Evolutionary conservation across 1,140 invertebrate species (phyloP), one percentile per base, ranked within the genome.

Genomic region (Helicoverpa zea): DNA sequence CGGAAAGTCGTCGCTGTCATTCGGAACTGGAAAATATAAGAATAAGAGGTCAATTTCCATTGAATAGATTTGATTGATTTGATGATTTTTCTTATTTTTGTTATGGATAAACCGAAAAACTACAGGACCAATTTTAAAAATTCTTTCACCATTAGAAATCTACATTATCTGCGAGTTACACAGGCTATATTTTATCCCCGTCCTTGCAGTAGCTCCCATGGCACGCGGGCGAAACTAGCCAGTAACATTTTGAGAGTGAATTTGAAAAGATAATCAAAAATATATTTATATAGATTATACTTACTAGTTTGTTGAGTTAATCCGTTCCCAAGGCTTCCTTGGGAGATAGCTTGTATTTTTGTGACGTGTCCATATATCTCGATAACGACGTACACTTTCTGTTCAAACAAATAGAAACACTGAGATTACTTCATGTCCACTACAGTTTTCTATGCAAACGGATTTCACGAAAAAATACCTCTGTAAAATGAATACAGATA

Each of bases 341-440:
- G 86, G 1, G 90, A 88, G 0, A 95, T 84, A 0, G 92, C 88
- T 79, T 92, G 89, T n/a, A 95, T 94, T 81, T 92, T 91, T 13
- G 88, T 88, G 0, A 91, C 89, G 5, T 88, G 81, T 0, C 95
- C 95, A 74, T 84, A 91, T 9, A 98, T 87, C 86, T 98, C 98
- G 63, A 98, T 95, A 1, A 98, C 96, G 5, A 96, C 97, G 90
- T 97, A 97, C 30, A 98, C 96, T 95, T 96, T 96, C 96, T 97
- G 92, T 14, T 95, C 92, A 78, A 79, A 76, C 35, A 66, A 80
- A 79, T 58, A 80, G 54, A 82, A 49, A 79, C 14, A 75, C 61
- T 16, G n/a, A 30, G 54, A 75, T 66, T 13, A 43, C 11, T 68
- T 52, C 5, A 14, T 30, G 68, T 29, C 0, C 30, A 14, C 23